Base-by-base conservation (phyloP, 1,140 invertebrate species). In the Megalonaias nervosa region DNA sequence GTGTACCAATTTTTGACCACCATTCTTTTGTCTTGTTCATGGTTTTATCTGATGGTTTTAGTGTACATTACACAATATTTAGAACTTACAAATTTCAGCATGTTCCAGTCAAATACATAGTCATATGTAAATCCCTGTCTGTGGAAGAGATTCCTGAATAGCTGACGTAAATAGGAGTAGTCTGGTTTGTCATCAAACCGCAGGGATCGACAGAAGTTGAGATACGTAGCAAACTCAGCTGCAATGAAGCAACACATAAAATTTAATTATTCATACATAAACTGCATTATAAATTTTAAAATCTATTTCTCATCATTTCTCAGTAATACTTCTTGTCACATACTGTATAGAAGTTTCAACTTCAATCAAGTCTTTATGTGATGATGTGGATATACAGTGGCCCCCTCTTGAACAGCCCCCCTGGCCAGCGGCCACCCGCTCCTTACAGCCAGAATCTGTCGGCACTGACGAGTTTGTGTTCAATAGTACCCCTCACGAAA, bases 101-200 rank as follows among this genome's bases (percentile, higher is more conserved):
- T 90, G 84, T 93, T 93, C 93, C 93, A 93, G 79, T 93, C 93
- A 87, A 94, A 93, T 19, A 94, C 91, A 87, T 94, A 94, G 85
- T 93, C 93, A 84, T 93, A 93, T 56, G 92, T 92, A 83, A 92
- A 94, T 66, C 92, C 92, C 84, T 93, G 92, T 66, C 92, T 85
- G 81, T 93, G 92, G 85, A 94, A 94, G 26, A 94, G 86, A 75
- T 92, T 92, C 16, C 93, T 87, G 84, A 94, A 93, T 61, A 94
- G 84, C 82, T 93, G 91, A 71, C 93, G 85, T 62, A 94, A 85
- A 83, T 93, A 93, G 31, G 91, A 91, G 84, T 94, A 94, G 81
- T 94, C 93, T 48, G 93, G 93, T 82, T 92, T 92, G 82, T 94
- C 93, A 80, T 94, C 93, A 89, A 94, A 94, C 68, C 92, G 83